Evolutionary conservation across 2,888 invertebrate species (phyloP), one percentile per base, ranked within the genome.

Genomic region (Pteria penguin): DNA sequence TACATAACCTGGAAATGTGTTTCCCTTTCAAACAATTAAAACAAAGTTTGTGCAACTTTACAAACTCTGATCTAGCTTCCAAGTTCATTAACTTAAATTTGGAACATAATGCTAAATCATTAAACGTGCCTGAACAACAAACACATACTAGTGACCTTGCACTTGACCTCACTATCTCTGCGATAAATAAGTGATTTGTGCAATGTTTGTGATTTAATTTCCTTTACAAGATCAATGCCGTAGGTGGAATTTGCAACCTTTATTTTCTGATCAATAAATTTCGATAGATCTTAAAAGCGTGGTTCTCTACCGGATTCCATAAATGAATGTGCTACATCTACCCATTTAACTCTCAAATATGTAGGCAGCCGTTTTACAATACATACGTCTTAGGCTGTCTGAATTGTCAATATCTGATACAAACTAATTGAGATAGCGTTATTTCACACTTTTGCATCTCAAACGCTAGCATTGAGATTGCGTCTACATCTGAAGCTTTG

Each of bases 21-120:
- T 78, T 78, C 11, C 60, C 66, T 52, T 74, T 66, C 22, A 77
- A 57, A 63, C 70, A 77, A 74, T 74, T 77, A 8, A 22, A 77
- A 61, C 70, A 78, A 36, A 75, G 45, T 63, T 68, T 68, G 18
- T 31, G 61, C 54, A 32, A 73, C 4, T 32, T 18, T 22, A 75
- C 78, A 66, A 61, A 58, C 22, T 58, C 67, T 8, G n/a, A 33
- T 24, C 74, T 62, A 55, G 71, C 71, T 26, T 60, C 27, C 62
- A 76, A 60, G 57, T 2, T 52, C 69, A 76, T 69, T 11, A 57
- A 33, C 26, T 58, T 58, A 58, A 72, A 72, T 18, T 55, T 57
- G 18, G 27, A 32, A 67, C 76, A 76, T 55, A 36, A 66, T 26
- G 55, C 52, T 66, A 70, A 27, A 57, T 70, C 57, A 18, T 32